phyloP scores from a whole-genome alignment of 2,888 invertebrate species.

The Adelphocoris suturalis region DNA sequence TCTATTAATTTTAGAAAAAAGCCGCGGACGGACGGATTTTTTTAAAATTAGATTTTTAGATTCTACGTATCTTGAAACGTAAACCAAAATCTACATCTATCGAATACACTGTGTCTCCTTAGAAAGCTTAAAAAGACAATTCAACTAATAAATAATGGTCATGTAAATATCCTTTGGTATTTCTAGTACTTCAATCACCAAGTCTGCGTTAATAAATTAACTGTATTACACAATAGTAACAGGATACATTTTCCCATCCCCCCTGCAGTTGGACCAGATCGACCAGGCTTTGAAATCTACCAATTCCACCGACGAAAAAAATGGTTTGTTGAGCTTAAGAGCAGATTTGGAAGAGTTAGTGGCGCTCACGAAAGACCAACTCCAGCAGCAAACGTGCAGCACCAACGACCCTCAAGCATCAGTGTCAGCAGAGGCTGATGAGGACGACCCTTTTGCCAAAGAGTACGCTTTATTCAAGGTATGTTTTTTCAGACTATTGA shows the following conservation, averaged over 20 bases:
- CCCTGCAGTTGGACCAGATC: constrained; percentile 82
- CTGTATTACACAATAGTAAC: too few species aligned
- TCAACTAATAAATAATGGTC: too few species aligned
- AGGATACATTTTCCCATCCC: too few species aligned
- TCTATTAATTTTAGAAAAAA: too few species aligned
- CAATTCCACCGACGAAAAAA: constrained; percentile 80
- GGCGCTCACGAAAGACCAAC: constrained; percentile 84
- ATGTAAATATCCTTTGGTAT: too few species aligned
- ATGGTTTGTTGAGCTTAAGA: constrained; percentile 82
- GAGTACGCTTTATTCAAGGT: constrained; percentile 86
- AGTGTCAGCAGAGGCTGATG: neutral
- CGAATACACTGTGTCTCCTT: neutral
- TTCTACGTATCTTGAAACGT: too few species aligned
- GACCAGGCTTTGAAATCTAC: constrained; percentile 81
- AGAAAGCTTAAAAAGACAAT: too few species aligned
- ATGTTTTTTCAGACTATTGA: neutral
- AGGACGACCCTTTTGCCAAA: constrained; percentile 79
- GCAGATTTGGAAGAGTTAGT: constrained; percentile 85
- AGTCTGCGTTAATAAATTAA: too few species aligned
- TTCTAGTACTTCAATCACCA: too few species aligned
- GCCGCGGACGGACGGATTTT: too few species aligned
- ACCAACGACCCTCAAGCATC: neutral
- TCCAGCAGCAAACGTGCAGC: constrained; percentile 76
- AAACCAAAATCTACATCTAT: too few species aligned
- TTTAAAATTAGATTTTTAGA: too few species aligned